Conservation (phyloP, 2,113 vertebrate species). For the Grantiella picta region DNA sequence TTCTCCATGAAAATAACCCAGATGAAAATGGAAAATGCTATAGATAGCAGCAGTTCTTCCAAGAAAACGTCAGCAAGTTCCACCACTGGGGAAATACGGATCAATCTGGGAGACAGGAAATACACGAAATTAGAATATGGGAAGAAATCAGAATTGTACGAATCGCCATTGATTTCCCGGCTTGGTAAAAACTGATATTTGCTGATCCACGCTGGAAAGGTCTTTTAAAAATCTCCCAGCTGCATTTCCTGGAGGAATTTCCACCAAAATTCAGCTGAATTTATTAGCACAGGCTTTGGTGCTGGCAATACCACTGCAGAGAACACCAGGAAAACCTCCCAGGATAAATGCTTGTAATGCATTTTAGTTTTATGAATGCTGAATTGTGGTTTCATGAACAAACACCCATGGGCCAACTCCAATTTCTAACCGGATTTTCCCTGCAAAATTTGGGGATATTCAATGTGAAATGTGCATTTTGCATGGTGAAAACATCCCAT, state of each 20-base stretch:
- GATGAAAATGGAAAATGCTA: conserved; percentile 29
- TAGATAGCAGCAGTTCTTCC: neutral
- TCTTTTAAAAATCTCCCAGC: no score
- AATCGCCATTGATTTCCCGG: fast-evolving
- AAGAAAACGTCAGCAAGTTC: neutral
- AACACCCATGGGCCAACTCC: no score
- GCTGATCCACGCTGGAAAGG: neutral
- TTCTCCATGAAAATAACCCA: neutral
- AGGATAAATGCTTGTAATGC: neutral
- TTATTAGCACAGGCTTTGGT: neutral
- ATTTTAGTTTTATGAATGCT: no score
- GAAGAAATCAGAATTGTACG: neutral
- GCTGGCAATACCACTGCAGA: neutral
- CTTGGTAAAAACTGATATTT: neutral
- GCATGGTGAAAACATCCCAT: fast-evolving
- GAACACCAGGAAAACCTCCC: fast-evolving
- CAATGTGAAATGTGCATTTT: neutral
- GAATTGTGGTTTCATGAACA: no score
- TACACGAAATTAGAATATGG: fast-evolving
- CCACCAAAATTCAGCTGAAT: fast-evolving
- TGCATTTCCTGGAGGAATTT: neutral
- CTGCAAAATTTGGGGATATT: neutral
- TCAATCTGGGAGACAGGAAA: fast-evolving
- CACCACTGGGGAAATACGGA: neutral
- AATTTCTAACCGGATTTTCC: neutral